Evolutionary conservation across 2,888 invertebrate species (phyloP).

Genomic region (Ischnura elegans): DNA sequence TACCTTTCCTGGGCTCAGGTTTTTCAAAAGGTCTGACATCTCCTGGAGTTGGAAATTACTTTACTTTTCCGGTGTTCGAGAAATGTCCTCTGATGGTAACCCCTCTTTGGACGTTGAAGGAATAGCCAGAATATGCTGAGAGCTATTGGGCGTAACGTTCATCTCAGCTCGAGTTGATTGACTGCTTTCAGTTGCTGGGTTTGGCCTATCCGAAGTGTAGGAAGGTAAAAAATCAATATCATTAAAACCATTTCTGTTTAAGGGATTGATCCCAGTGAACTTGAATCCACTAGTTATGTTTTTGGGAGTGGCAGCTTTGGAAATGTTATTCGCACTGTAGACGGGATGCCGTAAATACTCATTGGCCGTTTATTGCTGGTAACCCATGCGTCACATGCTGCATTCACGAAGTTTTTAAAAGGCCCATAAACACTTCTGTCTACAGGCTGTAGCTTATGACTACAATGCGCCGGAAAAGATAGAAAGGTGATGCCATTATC

Average conservation of each 20-base stretch:
- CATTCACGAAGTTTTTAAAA: conserved; percentile 74
- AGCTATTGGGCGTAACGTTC: no score
- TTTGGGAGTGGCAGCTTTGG: not conserved
- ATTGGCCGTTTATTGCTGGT: conserved; percentile 71
- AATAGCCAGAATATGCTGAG: no score
- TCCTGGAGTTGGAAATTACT: no score
- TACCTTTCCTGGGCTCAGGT: no score
- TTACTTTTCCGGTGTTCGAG: no score
- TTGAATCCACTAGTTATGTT: not conserved
- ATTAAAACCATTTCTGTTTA: not conserved
- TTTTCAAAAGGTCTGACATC: no score
- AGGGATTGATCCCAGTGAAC: not conserved
- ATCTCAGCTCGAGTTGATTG: no score
- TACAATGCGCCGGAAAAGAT: conserved; percentile 75
- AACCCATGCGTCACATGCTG: conserved; percentile 74
- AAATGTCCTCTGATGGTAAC: no score
- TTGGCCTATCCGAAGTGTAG: not conserved
- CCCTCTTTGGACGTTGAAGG: no score
- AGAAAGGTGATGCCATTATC: conserved; percentile 75
- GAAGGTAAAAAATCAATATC: not conserved
- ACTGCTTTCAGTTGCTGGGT: not conserved
- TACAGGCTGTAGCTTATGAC: conserved; percentile 75
- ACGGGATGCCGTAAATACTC: conserved; percentile 75
- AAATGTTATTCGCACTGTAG: conserved; percentile 69
- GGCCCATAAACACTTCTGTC: conserved; percentile 74